Evolutionary conservation across 2,888 invertebrate genomes (phyloP).

Genomic region (Siphlonurus alternatus): DNA sequence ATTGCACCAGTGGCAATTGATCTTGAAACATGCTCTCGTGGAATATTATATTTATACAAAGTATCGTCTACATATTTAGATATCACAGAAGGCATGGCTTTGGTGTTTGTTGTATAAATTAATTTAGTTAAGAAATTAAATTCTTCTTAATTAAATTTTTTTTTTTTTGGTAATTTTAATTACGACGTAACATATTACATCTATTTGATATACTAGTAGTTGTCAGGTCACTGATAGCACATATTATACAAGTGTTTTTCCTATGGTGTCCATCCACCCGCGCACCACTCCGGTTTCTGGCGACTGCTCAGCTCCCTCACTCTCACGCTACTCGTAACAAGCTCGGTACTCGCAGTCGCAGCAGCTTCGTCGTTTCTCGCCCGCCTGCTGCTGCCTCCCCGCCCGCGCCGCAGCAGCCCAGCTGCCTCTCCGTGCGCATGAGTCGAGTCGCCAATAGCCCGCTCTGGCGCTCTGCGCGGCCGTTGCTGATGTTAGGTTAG

Average conservation of each 20-base stretch:
- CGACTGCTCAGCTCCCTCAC: too few species aligned
- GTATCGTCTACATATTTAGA: conserved; percentile 46
- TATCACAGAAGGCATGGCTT: conserved; percentile 37
- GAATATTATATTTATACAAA: conserved; percentile 36
- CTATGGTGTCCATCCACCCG: not conserved
- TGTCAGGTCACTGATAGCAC: not conserved
- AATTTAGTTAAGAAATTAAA: not conserved
- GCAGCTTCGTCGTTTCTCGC: too few species aligned
- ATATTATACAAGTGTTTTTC: too few species aligned
- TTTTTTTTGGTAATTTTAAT: not conserved
- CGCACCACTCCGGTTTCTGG: not conserved
- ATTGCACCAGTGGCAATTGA: conserved; percentile 40
- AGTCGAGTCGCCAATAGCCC: too few species aligned
- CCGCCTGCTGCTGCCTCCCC: too few species aligned
- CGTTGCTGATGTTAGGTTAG: too few species aligned
- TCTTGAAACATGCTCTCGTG: conserved; percentile 38
- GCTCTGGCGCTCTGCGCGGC: too few species aligned
- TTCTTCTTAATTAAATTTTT: not conserved
- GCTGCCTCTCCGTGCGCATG: too few species aligned
- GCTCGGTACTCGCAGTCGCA: too few species aligned
- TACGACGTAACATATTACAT: not conserved
- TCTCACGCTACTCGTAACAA: too few species aligned
- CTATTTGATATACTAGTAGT: not conserved
- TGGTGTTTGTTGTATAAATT: not conserved
- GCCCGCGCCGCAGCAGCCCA: too few species aligned